These are phyloP conservation scores for Apodemia duryi DNA, from an alignment of 2,888 invertebrate species.

Conservation along the genomic window DNA sequence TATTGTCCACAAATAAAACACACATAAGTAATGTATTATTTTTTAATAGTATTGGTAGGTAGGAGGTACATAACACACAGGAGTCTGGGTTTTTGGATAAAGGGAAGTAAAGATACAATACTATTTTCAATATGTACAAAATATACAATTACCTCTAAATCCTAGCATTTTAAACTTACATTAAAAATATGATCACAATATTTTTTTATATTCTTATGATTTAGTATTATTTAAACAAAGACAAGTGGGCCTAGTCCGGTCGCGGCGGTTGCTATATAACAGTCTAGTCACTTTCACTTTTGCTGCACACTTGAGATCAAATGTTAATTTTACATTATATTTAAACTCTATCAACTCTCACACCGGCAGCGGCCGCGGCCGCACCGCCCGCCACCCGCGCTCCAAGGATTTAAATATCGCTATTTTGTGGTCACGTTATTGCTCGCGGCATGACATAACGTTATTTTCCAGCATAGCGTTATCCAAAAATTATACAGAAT, in stretches of 20 bases:
- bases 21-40: conserved; percentile 69
- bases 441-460: too few relatives aligned
- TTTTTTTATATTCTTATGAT: conserved; percentile 69
- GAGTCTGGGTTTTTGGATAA: conserved; percentile 78
- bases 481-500: too few relatives aligned
- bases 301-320: conserved; percentile 79
- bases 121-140: conserved; percentile 80
- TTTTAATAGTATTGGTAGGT: conserved; percentile 81
- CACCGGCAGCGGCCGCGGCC: conserved; percentile 60
- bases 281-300: conserved; percentile 67
- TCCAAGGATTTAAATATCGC: too few relatives aligned
- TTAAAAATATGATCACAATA: conserved; percentile 79
- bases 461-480: too few relatives aligned
- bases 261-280: conserved; percentile 58
- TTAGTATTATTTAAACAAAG: conserved; percentile 54
- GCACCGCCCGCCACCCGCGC: conserved; percentile 28
- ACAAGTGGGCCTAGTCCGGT: conserved; percentile 42
- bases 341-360: conserved; percentile 71
- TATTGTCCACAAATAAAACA: conserved; percentile 35
- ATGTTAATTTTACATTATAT: conserved; percentile 74
- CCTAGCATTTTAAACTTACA: conserved; percentile 71
- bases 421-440: too few relatives aligned
- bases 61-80: conserved; percentile 81
- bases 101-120: conserved; percentile 79
- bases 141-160: conserved; percentile 75